phyloP scores from a whole-genome alignment of 2,113 vertebrate genomes.

The Pardalotus punctatus region DNA sequence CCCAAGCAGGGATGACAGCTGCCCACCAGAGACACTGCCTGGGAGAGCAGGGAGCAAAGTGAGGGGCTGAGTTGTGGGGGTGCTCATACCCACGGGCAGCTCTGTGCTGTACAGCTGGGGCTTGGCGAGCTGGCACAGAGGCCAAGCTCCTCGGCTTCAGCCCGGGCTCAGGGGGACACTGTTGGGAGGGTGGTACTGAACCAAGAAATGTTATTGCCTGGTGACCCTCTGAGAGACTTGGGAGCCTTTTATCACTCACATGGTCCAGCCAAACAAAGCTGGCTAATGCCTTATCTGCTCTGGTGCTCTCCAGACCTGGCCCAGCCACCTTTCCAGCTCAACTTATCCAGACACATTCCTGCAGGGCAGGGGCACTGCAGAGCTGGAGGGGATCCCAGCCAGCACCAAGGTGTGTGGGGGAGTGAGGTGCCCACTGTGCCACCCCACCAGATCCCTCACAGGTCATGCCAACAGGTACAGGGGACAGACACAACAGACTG shows the following conservation, averaged over 20 bases:
- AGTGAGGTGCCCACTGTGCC: background rate
- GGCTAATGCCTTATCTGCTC: background rate
- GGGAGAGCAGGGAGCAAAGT: background rate
- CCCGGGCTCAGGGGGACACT: background rate
- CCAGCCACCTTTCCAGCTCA: background rate
- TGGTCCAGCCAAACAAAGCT: background rate
- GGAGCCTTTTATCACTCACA: background rate
- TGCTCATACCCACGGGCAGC: background rate
- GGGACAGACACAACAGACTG: background rate
- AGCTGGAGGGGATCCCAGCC: background rate
- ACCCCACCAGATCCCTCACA: background rate
- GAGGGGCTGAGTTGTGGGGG: background rate
- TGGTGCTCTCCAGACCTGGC: background rate
- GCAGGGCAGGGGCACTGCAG: background rate
- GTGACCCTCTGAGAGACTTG: background rate
- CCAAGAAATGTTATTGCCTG: background rate
- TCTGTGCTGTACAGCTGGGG: background rate
- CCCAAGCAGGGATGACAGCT: background rate
- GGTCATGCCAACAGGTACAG: background rate
- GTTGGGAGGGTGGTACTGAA: background rate
- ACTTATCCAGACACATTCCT: rapidly evolving
- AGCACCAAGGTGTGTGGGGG: background rate
- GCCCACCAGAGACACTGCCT: background rate
- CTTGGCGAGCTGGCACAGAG: background rate
- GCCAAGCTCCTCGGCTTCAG: background rate